Evolutionary conservation across 2,888 invertebrate genomes (phyloP), one percentile per base, ranked within the genome.

Genomic region (Ochropacha duplaris): DNA sequence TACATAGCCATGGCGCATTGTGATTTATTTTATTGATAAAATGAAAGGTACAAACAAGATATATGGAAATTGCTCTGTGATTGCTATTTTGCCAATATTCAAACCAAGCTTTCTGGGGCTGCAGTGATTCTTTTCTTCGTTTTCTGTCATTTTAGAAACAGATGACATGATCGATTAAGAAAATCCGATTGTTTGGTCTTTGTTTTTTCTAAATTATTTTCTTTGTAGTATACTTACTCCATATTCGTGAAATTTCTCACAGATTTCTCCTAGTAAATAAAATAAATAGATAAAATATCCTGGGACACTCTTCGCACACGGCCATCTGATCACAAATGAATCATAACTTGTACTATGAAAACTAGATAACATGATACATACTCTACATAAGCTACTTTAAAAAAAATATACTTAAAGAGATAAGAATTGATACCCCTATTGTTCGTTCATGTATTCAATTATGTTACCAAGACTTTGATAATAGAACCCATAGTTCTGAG

Each of bases 11-110:
- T 62, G 63, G 57, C 57, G 16, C 56, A 66, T 57, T 62, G 74
- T 79, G 81, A 84, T 85, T 85, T 81, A 83, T 84, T 79, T 74
- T 73, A 79, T 80, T 77, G 81, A 80, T 83, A 79, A 76, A 78
- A 72, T 74, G 77, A 79, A 78, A 76, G 77, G 74, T 83, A 84
- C 85, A 81, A 74, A 78, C 68, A 79, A 82, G 79, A 86, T 72
- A 72, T 75, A 83, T 83, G 78, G 78, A 57, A 70, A 68, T 66
- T 69, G 71, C 69, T 63, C 64, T 62, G 64, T 68, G 76, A 78
- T 76, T 76, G 71, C 66, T 66, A 71, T 74, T 77, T 74, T 71
- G 60, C 64, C 66, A 65, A 68, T 69, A n/a, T 44, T 44, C 16
- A 9, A 44, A 19, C 9, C n/a, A 6, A 9, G 44, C 16, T 3